Evolutionary conservation across 2,113 vertebrate species (phyloP).

Genomic region (Menidia beryllina): DNA sequence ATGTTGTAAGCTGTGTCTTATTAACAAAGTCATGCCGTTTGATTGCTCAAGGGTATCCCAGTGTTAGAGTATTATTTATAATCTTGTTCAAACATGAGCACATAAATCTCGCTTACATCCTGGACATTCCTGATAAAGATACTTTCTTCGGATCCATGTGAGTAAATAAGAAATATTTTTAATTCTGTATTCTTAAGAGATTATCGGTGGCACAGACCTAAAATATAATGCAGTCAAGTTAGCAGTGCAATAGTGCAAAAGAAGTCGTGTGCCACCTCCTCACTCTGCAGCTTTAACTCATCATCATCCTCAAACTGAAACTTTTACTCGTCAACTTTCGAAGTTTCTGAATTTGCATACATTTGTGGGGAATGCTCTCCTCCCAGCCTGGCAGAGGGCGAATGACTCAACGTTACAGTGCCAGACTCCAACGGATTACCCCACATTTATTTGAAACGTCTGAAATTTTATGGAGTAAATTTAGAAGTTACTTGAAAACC

Average conservation of each 20-base stretch:
- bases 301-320: background rate
- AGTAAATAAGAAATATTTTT: background rate
- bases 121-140: constrained; percentile 43
- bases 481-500: constrained; percentile 42
- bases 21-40: constrained; percentile 48
- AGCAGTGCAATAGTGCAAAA: background rate
- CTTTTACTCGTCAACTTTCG: background rate
- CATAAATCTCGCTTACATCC: constrained; percentile 27
- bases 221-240: background rate
- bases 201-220: background rate
- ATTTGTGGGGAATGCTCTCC: constrained; percentile 11
- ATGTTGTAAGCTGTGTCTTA: constrained; percentile 49
- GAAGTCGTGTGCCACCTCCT: background rate
- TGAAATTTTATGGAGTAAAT: constrained; percentile 47
- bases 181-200: constrained; percentile 18
- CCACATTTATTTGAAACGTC: constrained; percentile 53
- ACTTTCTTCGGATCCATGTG: background rate
- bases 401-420: constrained; percentile 51
- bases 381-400: constrained; percentile 23
- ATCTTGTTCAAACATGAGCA: constrained; percentile 35
- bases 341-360: constrained; percentile 35
- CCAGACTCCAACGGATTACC: constrained; percentile 37
- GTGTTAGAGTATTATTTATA: constrained; percentile 38
- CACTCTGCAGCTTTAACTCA: background rate
- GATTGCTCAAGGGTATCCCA: constrained; percentile 44